Evolutionary conservation across 2,113 vertebrate species (phyloP).

Genomic region (Macrotus californicus): DNA sequence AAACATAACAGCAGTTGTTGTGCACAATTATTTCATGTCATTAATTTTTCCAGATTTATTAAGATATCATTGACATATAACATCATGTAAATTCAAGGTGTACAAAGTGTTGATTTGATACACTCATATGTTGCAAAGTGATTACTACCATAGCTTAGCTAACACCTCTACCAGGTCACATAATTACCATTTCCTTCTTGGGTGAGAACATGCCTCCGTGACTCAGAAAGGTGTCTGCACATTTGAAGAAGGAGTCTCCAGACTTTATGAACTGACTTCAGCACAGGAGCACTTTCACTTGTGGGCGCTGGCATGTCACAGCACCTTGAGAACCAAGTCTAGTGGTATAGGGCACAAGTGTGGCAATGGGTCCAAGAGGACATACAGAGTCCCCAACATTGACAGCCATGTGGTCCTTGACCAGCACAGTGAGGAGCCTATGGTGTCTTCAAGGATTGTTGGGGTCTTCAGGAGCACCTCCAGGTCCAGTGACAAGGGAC

Average conservation of each 20-base stretch:
- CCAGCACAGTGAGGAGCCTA: neutral
- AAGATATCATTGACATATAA: neutral
- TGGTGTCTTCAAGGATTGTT: neutral
- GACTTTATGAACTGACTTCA: neutral
- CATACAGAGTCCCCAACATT: neutral
- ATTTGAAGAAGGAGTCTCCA: neutral
- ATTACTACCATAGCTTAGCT: neutral
- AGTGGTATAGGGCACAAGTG: neutral
- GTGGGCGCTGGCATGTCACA: no score
- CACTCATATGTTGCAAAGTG: no score
- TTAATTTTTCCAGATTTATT: neutral
- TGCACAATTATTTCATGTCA: neutral
- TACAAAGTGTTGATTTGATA: no score
- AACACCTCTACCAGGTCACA: neutral
- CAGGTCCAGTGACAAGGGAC: neutral
- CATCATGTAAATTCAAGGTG: no score
- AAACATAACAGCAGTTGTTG: neutral
- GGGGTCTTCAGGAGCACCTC: neutral
- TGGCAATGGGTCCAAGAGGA: neutral
- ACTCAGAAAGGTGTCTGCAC: neutral
- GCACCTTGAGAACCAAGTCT: neutral
- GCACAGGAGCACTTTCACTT: no score
- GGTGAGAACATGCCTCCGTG: neutral
- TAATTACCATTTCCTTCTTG: neutral
- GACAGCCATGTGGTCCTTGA: neutral